phyloP scores from a whole-genome alignment of 2,113 vertebrate genomes.

The Columbina picui region DNA sequence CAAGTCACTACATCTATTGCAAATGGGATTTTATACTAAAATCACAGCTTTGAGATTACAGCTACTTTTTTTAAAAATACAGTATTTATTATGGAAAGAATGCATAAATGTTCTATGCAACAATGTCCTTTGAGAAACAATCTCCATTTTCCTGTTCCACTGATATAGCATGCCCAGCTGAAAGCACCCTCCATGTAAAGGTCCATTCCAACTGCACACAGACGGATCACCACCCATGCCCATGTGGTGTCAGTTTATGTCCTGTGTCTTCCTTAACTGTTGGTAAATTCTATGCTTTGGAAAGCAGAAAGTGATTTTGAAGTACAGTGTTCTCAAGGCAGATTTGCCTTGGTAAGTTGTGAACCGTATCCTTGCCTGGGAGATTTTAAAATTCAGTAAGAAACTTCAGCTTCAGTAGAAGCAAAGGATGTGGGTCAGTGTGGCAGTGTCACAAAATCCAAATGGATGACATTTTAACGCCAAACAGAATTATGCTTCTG shows the following conservation, averaged over 20 bases:
- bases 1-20: neutral
- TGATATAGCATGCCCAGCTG: neutral
- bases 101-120: neutral
- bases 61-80: neutral
- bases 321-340: neutral
- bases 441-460: neutral
- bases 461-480: neutral
- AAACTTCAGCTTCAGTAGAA: neutral
- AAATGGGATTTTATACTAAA: neutral
- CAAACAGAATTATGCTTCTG: neutral
- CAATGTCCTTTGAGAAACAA: neutral
- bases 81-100: neutral
- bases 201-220: neutral
- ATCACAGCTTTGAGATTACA: neutral
- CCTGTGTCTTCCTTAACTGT: neutral
- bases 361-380: neutral
- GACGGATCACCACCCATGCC: neutral
- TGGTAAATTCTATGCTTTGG: neutral
- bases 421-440: neutral
- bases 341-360: neutral
- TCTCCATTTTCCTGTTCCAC: neutral
- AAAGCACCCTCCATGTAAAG: neutral
- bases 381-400: neutral
- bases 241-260: neutral
- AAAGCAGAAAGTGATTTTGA: neutral